These are phyloP conservation scores for Pollenia amentaria DNA, from an alignment of 2,888 invertebrate species.

Conservation along the genomic window DNA sequence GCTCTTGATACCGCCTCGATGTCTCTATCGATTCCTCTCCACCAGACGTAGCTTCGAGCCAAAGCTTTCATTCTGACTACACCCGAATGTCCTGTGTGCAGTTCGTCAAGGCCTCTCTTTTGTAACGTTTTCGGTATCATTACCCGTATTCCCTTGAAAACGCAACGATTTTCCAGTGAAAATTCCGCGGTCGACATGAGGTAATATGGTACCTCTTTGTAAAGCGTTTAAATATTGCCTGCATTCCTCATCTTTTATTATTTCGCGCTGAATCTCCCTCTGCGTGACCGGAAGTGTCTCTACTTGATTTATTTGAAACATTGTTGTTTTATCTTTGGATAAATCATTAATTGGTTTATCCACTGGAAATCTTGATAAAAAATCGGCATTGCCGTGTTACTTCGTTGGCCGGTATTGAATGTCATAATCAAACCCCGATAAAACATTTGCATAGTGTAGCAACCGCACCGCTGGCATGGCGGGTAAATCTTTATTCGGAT, in stretches of 20 bases:
- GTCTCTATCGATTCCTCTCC: conserved; percentile 50
- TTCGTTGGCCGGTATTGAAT: conserved; percentile 54
- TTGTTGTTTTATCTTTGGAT: conserved; percentile 1
- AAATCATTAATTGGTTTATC: neutral
- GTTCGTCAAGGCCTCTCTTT: conserved; percentile 52
- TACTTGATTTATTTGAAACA: conserved; percentile 14
- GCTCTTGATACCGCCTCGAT: conserved; percentile 42
- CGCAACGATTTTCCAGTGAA: conserved; percentile 36
- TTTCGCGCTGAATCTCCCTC: neutral
- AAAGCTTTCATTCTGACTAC: conserved; percentile 54
- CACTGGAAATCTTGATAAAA: conserved; percentile 72
- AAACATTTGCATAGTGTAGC: conserved; percentile 65
- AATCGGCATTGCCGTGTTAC: conserved; percentile 6
- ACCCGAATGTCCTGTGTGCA: conserved; percentile 43
- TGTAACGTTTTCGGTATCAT: conserved; percentile 52
- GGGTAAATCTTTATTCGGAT: conserved; percentile 66
- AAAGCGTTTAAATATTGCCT: conserved; percentile 4
- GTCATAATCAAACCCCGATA: conserved; percentile 65
- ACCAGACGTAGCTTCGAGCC: conserved; percentile 53
- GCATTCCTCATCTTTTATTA: conserved; percentile 12
- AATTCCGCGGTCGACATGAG: conserved; percentile 1
- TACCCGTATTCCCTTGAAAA: conserved; percentile 54
- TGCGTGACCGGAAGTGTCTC: conserved; percentile 21
- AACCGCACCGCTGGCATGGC: conserved; percentile 63
- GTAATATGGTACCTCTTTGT: neutral